A percentile compares a stretch with the other conserved stretches of the same genome.
These are phyloP conservation scores for Leptinotarsa texana DNA, from an alignment of 1,140 invertebrate genomes.

Conservation along the genomic window DNA sequence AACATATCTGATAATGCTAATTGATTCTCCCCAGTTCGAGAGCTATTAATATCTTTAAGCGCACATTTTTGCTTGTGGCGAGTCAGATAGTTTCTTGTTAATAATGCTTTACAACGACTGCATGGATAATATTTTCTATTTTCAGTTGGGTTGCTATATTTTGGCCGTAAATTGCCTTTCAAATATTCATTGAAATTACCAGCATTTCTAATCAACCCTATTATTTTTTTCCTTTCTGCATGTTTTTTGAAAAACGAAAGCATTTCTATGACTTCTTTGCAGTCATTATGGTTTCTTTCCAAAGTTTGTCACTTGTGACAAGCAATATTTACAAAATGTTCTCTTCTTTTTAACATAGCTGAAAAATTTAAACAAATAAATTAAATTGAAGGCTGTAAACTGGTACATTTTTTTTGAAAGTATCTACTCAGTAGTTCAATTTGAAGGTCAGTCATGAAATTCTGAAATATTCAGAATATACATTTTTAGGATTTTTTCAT, in stretches of 20 bases:
- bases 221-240: slow-evolving; percentile 31
- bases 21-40: slow-evolving; percentile 9
- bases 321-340: slow-evolving; percentile 35
- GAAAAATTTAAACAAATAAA: neutral
- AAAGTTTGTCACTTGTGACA: slow-evolving; percentile 35
- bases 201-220: slow-evolving; percentile 26
- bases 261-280: slow-evolving; percentile 32
- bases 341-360: slow-evolving; percentile 29
- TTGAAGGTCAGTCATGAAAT: too few relatives aligned
- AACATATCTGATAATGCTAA: slow-evolving; percentile 24
- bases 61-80: slow-evolving; percentile 33
- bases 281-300: slow-evolving; percentile 31
- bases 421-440: too few relatives aligned
- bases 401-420: too few relatives aligned
- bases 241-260: slow-evolving; percentile 34
- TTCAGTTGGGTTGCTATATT: slow-evolving; percentile 19
- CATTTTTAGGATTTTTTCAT: too few relatives aligned
- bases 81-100: slow-evolving; percentile 34
- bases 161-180: slow-evolving; percentile 24
- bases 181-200: slow-evolving; percentile 33
- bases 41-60: neutral
- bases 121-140: slow-evolving; percentile 37
- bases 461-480: too few relatives aligned
- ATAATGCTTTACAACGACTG: slow-evolving; percentile 27
- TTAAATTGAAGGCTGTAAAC: neutral